These are phyloP conservation scores for Pseudomyrmex sp. DNA, from an alignment of 1,140 invertebrate species.

Conservation along the genomic window DNA sequence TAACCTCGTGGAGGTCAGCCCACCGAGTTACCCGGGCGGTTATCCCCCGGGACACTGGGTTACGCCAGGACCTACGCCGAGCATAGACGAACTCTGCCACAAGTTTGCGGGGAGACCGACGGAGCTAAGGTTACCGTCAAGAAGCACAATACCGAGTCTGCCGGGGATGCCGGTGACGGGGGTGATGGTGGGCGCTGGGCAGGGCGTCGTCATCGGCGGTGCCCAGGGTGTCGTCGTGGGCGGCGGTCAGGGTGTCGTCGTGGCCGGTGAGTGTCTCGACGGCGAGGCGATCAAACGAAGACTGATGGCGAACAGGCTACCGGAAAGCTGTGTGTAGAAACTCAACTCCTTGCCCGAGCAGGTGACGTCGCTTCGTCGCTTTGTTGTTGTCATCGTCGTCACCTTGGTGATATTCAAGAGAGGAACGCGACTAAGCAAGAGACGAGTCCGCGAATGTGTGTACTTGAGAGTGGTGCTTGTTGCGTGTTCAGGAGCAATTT, in stretches of 20 bases:
- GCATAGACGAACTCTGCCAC: slow-evolving; percentile 84
- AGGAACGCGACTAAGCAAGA: slow-evolving; percentile 1
- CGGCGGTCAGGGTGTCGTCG: slow-evolving; percentile 77
- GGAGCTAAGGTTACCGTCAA: slow-evolving; percentile 82
- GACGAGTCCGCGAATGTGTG: background rate
- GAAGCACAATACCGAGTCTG: slow-evolving; percentile 83
- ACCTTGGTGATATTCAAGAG: background rate
- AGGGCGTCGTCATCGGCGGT: slow-evolving; percentile 80
- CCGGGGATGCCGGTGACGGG: slow-evolving; percentile 82
- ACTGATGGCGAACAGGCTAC: slow-evolving; percentile 90
- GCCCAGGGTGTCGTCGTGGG: slow-evolving; percentile 69
- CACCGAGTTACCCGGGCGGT: slow-evolving; percentile 82
- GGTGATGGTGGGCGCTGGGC: slow-evolving; percentile 58
- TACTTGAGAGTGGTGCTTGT: slow-evolving; percentile 11
- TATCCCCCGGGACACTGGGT: slow-evolving; percentile 82
- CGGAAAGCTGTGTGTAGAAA: slow-evolving; percentile 90
- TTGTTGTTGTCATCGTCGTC: background rate
- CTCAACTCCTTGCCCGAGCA: background rate
- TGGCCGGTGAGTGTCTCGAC: slow-evolving; percentile 83
- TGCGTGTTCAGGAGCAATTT: slow-evolving; percentile 21
- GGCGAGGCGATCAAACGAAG: slow-evolving; percentile 91
- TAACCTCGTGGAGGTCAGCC: slow-evolving; percentile 82
- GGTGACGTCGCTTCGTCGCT: background rate
- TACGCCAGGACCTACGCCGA: slow-evolving; percentile 82
- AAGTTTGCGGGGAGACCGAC: slow-evolving; percentile 81